Evolutionary conservation across 2,797 vertebrate species (phyloP), one percentile per base, ranked within the genome.

Genomic region (Ataeniobius toweri): DNA sequence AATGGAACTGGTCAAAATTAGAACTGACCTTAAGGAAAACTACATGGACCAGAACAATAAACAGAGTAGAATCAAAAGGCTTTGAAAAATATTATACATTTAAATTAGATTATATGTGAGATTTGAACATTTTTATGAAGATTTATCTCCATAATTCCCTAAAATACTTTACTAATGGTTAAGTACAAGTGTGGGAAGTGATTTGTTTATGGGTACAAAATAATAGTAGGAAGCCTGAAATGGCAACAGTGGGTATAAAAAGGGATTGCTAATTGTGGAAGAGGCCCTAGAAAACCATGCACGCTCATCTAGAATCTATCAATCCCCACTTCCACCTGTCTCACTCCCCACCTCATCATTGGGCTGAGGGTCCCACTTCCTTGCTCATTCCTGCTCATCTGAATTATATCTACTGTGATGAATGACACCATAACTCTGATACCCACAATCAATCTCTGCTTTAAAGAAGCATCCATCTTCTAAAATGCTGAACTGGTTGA

Each of bases 391-490:
- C 96, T 41, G 80, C 95, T 97, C 96, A 96, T 97, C 97, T 98
- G 97, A 98, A 98, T 98, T 97, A 98, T 97, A 97, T 97, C 96
- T 95, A 95, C 95, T 88, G 96, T 98, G 97, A 98, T 97, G 97
- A 98, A 99, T 97, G 97, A 95, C 95, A 94, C 96, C 96, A 97
- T 97, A 97, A 97, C 97, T 97, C 97, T 96, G 96, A 98, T 98
- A 98, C 97, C 97, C 97, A 97, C 97, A 97, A 98, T 98, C 97
- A 97, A 98, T 97, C 97, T 97, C 96, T 96, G 96, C 96, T 98
- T 97, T 98, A 97, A 98, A 97, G 97, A 97, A 96, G 96, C 97
- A 98, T 98, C 97, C 96, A 98, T 98, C 97, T 98, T 97, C 96
- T 95, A 95, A 96, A 97, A 97, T 95, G 96, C 97, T 97, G 96